These are phyloP conservation scores for Aethina tumida DNA, from an alignment of 1,140 invertebrate species.

Conservation along the genomic window DNA sequence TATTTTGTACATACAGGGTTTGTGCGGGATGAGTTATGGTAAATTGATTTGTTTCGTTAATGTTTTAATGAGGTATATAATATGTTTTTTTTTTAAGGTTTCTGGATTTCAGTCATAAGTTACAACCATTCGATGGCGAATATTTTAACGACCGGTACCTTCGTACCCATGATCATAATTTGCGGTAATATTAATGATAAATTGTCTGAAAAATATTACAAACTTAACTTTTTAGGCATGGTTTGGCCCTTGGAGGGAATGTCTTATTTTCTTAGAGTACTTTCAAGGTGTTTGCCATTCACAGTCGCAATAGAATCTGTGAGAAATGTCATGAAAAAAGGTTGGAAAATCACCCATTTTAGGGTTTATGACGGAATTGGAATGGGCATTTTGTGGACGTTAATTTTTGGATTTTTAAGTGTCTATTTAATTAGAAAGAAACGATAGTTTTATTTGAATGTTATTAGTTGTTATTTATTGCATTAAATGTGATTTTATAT, in stretches of 20 bases:
- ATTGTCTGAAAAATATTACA: conserved; percentile 2
- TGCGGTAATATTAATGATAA: conserved; percentile 52
- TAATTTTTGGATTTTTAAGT: conserved; percentile 20
- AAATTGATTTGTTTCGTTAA: conserved; percentile 9
- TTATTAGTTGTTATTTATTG: too few relatives aligned
- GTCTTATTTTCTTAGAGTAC: conserved; percentile 43
- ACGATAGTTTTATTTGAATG: conserved; percentile 24
- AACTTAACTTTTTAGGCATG: conserved; percentile 48
- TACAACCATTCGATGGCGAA: conserved; percentile 69
- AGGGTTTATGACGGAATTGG: conserved; percentile 25
- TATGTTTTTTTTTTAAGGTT: conserved; percentile 40
- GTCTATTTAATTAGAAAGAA: conserved; percentile 23
- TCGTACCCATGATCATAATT: conserved; percentile 76
- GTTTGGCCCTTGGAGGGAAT: conserved; percentile 84
- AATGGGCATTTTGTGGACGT: conserved; percentile 21
- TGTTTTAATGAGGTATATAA: conserved; percentile 1
- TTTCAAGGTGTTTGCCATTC: conserved; percentile 53
- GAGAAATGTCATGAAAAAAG: conserved; percentile 45
- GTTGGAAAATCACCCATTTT: conserved; percentile 22
- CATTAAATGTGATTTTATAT: too few relatives aligned
- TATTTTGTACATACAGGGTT: conserved; percentile 33
- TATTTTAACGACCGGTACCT: conserved; percentile 73
- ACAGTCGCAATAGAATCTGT: conserved; percentile 55
- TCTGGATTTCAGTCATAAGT: conserved; percentile 70
- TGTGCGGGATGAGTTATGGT: conserved; percentile 44